Evolutionary conservation across 2,888 invertebrate species (phyloP), one percentile per base, ranked within the genome.

Genomic region (Drosophila picticornis): DNA sequence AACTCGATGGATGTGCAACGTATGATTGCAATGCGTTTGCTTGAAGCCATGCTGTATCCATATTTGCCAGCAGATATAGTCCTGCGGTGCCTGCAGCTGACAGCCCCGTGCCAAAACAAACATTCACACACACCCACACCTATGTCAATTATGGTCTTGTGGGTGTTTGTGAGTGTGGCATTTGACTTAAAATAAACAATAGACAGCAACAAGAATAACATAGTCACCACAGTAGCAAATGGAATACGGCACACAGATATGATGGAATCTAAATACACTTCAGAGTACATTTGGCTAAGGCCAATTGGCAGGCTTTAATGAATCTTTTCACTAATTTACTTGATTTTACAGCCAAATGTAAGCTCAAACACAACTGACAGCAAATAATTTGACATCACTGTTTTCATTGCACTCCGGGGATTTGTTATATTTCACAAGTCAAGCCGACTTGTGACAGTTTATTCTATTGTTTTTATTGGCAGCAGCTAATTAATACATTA

Each of bases 181-280:
- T 70, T 74, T 66, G 71, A 75, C 76, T 78, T 72, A 81, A 81
- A 81, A 76, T 75, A 84, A 84, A 87, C 90, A 81, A 76, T 67
- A 59, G 65, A 56, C 72, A 50, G 61, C 51, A 69, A 50, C 58
- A 67, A 72, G 66, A 66, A 72, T 63, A 75, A 62, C 67, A 75
- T 36, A 22, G 53, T 22, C 19, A 38, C 57, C 58, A 67, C 57
- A 72, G 70, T 29, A 64, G 63, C 52, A 36, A 61, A 25, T 57
- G 58, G 19, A 16, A 25, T 10, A 11, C 11, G 16, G 59, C 34
- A 25, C 22, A 46, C 29, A 53, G 38, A 50, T 57, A 50, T 63
- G 48, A 59, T 50, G 27, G 55, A 56, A 48, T 38, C 43, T 59
- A 51, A 75, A 77, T 58, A 58, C 27, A 25, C 77, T 46, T 16